Evolutionary conservation across 1,140 invertebrate genomes (phyloP), one percentile per base, ranked within the genome.

Genomic region (Drosophila sproati): DNA sequence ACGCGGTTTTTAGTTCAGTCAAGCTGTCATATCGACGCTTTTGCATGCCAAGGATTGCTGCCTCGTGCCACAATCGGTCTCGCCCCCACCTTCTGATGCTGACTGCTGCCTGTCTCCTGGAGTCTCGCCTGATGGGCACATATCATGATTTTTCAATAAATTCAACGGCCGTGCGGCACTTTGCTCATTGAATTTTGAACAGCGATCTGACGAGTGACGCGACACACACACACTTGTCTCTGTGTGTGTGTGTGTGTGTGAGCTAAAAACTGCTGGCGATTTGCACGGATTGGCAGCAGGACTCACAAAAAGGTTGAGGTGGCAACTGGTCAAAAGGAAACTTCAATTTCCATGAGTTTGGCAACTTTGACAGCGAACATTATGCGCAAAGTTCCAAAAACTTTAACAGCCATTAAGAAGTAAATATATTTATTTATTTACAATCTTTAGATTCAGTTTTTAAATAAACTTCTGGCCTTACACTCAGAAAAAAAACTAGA

Each of bases 91-190:
- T 32, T 10, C 35, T 12, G 20, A 61, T 34, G 48, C 48, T 20
- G 20, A 20, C 20, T 20, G 20, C 64, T 37, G 10, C n/a, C 37
- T 51, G 48, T 41, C 54, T 50, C 41, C 63, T 62, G 10, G 70
- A 62, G 66, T 72, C n/a, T 80, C 66, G 50, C 35, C 35, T 63
- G 71, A 69, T 87, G 82, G 82, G 67, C 82, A 80, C 85, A 85
- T 89, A 89, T 89, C 85, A 89, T 89, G 85, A 89, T 89, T 89
- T 89, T 89, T 89, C 86, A 89, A 89, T 89, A 90, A 89, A 89
- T 88, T 89, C 83, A 78, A 75, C 77, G 70, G 68, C 80, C 85
- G 68, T 48, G 73, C 80, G 74, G 70, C 83, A 87, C 83, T 87
- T 83, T 89, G 83, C 85, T 87, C 83, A 87, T 87, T 87, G 83